Conservation (phyloP, 2,797 vertebrate genomes). For the Channallabes apus region DNA sequence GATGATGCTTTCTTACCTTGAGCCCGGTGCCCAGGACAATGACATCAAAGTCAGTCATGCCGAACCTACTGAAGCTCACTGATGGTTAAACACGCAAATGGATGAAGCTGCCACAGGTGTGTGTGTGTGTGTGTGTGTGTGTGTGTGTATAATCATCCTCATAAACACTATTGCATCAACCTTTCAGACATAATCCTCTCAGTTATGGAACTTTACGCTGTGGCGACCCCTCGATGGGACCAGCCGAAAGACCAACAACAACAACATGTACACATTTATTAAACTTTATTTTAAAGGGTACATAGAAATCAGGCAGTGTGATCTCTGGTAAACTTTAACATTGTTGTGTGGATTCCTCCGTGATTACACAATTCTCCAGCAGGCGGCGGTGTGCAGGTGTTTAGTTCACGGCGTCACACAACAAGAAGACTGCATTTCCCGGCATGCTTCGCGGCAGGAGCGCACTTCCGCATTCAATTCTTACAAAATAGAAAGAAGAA, state of each 20-base stretch:
- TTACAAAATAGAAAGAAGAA: background rate
- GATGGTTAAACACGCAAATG: background rate
- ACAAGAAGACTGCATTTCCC: slow-evolving; percentile 60
- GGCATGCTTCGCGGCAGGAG: slow-evolving; percentile 23
- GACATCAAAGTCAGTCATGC: slow-evolving; percentile 75
- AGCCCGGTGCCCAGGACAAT: slow-evolving; percentile 79
- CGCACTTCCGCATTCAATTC: background rate
- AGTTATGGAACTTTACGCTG: slow-evolving; percentile 14
- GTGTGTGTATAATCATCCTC: background rate
- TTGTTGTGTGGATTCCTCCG: background rate
- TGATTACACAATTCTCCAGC: background rate
- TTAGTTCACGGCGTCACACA: background rate
- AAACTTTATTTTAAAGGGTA: background rate
- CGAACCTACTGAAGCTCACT: background rate
- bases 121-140: background rate
- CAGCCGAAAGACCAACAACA: too few species aligned
- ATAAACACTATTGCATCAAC: slow-evolving; percentile 56
- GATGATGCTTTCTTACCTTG: slow-evolving; percentile 69
- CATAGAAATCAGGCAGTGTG: background rate
- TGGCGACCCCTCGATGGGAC: too few species aligned
- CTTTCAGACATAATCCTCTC: slow-evolving; percentile 70
- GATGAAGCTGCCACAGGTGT: slow-evolving; percentile 2
- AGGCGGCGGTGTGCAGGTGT: background rate
- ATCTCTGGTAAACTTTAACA: background rate
- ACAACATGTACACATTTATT: too few species aligned